These are phyloP conservation scores for Cephalopterus ornatus DNA, from an alignment of 2,113 vertebrate genomes.

Conservation along the genomic window DNA sequence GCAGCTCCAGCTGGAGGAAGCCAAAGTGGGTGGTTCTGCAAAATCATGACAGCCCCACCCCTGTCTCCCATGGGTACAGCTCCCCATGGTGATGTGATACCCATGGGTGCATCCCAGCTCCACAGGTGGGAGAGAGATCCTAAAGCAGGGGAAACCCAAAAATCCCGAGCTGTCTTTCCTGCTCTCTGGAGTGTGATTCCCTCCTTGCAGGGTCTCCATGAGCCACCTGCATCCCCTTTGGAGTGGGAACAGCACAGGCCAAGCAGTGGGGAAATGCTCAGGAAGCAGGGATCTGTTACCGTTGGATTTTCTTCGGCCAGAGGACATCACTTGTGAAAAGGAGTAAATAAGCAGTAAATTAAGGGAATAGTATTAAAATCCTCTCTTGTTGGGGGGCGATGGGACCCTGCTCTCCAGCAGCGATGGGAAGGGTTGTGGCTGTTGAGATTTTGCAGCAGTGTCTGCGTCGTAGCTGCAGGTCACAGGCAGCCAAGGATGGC, in stretches of 20 bases:
- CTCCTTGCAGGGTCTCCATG: fast-evolving
- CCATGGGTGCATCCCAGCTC: not conserved
- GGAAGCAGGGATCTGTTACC: not conserved
- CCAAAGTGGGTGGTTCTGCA: not conserved
- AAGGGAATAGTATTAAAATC: not conserved
- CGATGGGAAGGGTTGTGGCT: not conserved
- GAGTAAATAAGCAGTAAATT: conserved; percentile 1
- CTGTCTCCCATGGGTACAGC: fast-evolving
- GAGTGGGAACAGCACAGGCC: not conserved
- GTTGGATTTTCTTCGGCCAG: not conserved
- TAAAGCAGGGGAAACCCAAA: not conserved
- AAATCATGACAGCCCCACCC: fast-evolving
- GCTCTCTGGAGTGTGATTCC: not conserved
- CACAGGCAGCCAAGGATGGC: not conserved
- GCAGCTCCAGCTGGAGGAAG: not conserved
- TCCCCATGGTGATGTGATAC: fast-evolving
- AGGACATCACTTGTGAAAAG: not conserved
- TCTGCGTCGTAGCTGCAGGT: not conserved
- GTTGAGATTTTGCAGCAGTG: not conserved
- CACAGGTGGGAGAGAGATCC: not conserved
- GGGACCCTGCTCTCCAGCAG: not conserved
- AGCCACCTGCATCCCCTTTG: not conserved
- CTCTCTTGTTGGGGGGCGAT: not conserved
- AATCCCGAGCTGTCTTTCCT: not conserved
- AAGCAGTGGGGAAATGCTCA: not conserved